A percentile compares a stretch with the other conserved stretches of the same genome.
These are phyloP conservation scores for Chloropsis hardwickii DNA, from an alignment of 2,113 vertebrate species.

Conservation along the genomic window DNA sequence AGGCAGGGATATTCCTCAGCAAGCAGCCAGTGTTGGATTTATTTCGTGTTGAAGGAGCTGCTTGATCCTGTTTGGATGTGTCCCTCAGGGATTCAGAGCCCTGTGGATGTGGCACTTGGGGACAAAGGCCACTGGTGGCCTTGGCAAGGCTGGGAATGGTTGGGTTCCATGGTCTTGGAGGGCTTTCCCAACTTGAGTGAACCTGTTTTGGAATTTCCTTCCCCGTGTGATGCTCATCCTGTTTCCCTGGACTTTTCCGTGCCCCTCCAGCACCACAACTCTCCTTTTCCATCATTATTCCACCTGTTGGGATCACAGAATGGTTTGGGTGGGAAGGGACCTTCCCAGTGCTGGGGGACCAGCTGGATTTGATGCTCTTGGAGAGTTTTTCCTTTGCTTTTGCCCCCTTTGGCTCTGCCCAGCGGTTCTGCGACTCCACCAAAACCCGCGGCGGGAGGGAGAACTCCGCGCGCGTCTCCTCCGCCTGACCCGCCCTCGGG, in stretches of 20 bases:
- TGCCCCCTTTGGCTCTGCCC: accelerated
- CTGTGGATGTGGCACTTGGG: not conserved
- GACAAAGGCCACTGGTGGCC: not conserved
- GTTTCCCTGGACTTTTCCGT: accelerated
- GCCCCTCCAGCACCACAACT: not conserved
- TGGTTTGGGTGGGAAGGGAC: not conserved
- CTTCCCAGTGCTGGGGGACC: not conserved
- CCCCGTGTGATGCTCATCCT: not conserved
- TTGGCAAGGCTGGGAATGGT: not conserved
- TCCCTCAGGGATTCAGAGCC: not conserved
- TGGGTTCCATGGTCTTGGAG: not conserved
- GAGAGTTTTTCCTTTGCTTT: not conserved
- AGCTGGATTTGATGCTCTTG: not conserved
- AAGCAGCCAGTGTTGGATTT: not conserved
- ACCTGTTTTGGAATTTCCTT: not conserved
- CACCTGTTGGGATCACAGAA: not conserved
- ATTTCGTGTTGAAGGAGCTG: not conserved
- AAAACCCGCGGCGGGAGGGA: not conserved
- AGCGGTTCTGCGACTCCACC: accelerated
- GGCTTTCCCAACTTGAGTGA: not conserved
- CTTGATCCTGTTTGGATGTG: not conserved
- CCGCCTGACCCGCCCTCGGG: not conserved
- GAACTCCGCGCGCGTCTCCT: accelerated
- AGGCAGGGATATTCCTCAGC: not conserved
- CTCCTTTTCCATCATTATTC: not conserved